Evolutionary conservation across 2,797 vertebrate genomes (phyloP).

Genomic region (Salmo trutta): DNA sequence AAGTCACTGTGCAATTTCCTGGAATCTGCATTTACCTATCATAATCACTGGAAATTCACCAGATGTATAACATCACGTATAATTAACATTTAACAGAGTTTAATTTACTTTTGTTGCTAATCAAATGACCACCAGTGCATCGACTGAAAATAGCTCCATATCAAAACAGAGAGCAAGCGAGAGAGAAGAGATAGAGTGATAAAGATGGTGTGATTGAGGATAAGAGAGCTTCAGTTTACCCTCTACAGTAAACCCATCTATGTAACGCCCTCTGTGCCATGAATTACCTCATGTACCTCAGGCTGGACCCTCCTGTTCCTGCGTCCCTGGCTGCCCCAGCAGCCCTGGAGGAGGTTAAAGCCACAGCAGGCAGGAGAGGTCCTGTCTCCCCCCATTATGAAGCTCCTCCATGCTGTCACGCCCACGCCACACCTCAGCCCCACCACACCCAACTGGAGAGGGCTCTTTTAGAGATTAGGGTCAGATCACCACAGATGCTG

Average conservation of each 20-base stretch:
- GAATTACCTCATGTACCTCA: slow-evolving; percentile 62
- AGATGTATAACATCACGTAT: neutral
- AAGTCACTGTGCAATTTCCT: neutral
- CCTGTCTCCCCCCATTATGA: slow-evolving; percentile 72
- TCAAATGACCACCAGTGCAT: neutral
- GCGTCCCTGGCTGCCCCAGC: slow-evolving; percentile 61
- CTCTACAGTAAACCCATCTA: neutral
- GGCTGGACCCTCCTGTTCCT: slow-evolving; percentile 74
- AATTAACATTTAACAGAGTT: neutral
- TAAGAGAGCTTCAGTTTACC: neutral
- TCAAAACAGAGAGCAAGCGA: neutral
- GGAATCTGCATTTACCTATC: neutral
- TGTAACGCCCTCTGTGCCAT: neutral
- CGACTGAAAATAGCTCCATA: neutral
- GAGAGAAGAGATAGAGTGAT: neutral
- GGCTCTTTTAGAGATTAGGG: slow-evolving; percentile 18
- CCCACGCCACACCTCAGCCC: slow-evolving; percentile 41
- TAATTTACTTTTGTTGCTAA: neutral
- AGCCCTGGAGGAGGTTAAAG: slow-evolving; percentile 68
- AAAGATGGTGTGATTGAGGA: neutral
- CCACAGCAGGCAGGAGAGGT: slow-evolving; percentile 71
- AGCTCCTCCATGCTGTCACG: slow-evolving; percentile 66
- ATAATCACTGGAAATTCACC: neutral
- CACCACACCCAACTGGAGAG: slow-evolving; percentile 18
- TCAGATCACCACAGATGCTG: neutral